Conservation (phyloP, 2,797 vertebrate genomes). For the Oreonectes daqikongensis region DNA sequence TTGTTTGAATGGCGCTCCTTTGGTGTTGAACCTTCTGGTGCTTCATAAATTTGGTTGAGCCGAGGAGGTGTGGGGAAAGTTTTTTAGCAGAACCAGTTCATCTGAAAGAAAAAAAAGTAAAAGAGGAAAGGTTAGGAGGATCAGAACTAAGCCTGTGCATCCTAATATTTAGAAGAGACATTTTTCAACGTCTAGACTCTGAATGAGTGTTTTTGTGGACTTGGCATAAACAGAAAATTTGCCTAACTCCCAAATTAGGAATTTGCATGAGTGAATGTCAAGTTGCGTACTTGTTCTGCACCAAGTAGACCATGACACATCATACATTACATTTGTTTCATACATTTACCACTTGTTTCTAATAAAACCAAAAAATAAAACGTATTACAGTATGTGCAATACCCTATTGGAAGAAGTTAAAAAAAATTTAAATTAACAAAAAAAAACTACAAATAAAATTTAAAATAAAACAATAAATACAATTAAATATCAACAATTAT, state of each 20-base stretch:
- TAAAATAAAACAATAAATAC: too few species aligned
- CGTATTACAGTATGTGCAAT: too few species aligned
- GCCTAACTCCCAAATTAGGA: background rate
- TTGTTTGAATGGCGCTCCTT: background rate
- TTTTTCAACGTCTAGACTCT: background rate
- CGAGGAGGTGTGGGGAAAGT: conserved; percentile 5
- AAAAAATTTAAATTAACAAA: too few species aligned
- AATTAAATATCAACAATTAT: too few species aligned
- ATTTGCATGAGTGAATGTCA: too few species aligned
- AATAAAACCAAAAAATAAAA: too few species aligned
- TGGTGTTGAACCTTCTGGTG: conserved; percentile 8
- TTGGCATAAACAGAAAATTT: background rate
- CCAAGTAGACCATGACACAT: background rate
- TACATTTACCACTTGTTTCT: too few species aligned
- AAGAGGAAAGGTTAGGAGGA: background rate
- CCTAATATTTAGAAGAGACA: background rate
- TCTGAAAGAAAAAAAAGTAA: conserved; percentile 26
- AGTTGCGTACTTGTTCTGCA: background rate
- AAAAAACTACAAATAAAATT: too few species aligned
- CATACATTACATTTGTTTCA: too few species aligned
- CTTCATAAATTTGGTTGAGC: conserved; percentile 32
- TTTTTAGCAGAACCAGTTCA: conserved; percentile 58
- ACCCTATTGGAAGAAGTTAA: too few species aligned
- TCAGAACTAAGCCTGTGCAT: background rate
- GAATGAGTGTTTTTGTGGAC: background rate